Evolutionary conservation across 2,797 vertebrate genomes (phyloP).

Genomic region (Phoebastria nigripes): DNA sequence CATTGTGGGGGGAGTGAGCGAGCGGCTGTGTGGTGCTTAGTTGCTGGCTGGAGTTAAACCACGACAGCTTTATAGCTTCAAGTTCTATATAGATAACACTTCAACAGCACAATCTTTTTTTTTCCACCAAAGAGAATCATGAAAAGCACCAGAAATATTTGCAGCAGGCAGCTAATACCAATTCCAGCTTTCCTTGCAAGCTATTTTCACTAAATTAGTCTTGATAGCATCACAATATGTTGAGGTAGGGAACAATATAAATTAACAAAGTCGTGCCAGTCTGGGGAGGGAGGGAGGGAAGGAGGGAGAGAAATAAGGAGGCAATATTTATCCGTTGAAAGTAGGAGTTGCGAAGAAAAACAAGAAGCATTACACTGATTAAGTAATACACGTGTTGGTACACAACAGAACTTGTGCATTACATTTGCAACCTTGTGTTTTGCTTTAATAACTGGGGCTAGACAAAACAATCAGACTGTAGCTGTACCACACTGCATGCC

Average conservation of each 20-base stretch:
- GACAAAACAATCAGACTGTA: conserved; percentile 39
- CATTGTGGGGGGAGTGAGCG: too few species aligned
- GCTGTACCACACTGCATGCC: not conserved
- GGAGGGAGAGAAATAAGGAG: not conserved
- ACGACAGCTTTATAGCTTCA: not conserved
- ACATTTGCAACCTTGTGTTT: not conserved
- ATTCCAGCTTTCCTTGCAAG: not conserved
- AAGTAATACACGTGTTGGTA: not conserved
- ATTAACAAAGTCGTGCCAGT: not conserved
- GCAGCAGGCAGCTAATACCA: not conserved
- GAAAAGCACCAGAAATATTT: not conserved
- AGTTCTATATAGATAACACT: not conserved
- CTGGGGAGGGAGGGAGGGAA: not conserved
- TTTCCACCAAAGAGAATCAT: not conserved
- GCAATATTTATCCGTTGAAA: not conserved
- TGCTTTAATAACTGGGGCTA: conserved; percentile 15
- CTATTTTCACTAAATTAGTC: not conserved
- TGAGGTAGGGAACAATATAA: not conserved
- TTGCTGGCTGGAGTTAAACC: too few species aligned
- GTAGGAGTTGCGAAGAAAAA: not conserved
- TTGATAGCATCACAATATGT: not conserved
- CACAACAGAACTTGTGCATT: not conserved
- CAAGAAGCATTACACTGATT: not conserved
- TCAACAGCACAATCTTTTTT: not conserved
- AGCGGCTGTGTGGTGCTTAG: too few species aligned